Evolutionary conservation across 2,113 vertebrate species (phyloP).

Genomic region (Choloepus hoffmanni): DNA sequence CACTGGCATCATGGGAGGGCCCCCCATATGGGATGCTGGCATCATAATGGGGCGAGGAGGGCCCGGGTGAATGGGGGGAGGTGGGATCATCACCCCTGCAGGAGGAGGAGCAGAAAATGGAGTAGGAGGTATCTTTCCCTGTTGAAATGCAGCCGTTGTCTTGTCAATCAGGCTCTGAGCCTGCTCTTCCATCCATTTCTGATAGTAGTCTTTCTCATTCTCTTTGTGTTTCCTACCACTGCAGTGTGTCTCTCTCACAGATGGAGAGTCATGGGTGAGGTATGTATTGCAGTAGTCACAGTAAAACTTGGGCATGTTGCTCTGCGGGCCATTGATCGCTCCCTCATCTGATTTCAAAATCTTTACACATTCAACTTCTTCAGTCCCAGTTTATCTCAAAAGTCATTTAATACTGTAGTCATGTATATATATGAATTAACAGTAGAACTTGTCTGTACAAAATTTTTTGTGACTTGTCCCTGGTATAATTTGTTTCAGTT

Average conservation of each 20-base stretch:
- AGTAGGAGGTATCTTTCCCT: constrained; percentile 72
- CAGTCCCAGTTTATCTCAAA: not conserved
- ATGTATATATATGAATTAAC: not conserved
- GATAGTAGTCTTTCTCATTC: too few relatives aligned
- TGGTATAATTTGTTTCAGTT: not conserved
- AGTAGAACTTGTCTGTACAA: not conserved
- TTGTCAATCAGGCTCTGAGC: too few relatives aligned
- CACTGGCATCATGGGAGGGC: too few relatives aligned
- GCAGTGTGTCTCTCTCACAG: constrained; percentile 88
- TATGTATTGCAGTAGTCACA: constrained; percentile 91
- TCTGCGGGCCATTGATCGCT: too few relatives aligned
- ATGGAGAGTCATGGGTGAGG: constrained; percentile 91
- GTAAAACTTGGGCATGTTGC: constrained; percentile 86
- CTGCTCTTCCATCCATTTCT: too few relatives aligned
- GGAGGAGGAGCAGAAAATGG: not conserved
- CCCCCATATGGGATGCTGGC: too few relatives aligned
- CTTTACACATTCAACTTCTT: not conserved
- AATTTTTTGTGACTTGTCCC: not conserved
- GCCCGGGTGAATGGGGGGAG: too few relatives aligned
- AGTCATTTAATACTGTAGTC: not conserved
- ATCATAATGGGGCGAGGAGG: too few relatives aligned
- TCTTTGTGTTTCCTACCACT: too few relatives aligned
- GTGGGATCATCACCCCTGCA: not conserved
- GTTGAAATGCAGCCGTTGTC: too few relatives aligned
- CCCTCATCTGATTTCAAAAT: not conserved